Evolutionary conservation across 30 jellyfish, hydroid and myxozoan genomes (phyloP).

Genomic region (Haliclystus octoradiatus): DNA sequence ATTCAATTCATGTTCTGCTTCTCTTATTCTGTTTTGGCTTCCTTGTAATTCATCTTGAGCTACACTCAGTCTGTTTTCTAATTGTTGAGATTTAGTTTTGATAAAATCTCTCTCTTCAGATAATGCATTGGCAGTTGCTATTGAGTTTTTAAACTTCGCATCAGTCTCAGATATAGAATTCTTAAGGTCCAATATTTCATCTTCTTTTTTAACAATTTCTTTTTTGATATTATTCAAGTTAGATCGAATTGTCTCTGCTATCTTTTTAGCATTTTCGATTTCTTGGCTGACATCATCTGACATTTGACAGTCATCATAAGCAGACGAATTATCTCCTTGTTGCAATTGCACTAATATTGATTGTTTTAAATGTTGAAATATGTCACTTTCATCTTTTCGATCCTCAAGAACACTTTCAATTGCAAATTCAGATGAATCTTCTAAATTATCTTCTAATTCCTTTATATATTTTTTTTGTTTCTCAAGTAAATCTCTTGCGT

Average conservation of each 20-base stretch:
- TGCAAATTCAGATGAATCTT: constrained; percentile 13
- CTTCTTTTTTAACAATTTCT: constrained; percentile 35
- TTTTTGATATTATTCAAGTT: constrained; percentile 55
- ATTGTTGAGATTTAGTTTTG: constrained; percentile 57
- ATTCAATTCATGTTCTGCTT: constrained; percentile 55
- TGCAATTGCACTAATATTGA: constrained; percentile 16
- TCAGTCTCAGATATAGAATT: constrained; percentile 54
- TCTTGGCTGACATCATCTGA: constrained; percentile 8
- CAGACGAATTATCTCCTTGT: constrained; percentile 22
- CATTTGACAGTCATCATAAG: constrained; percentile 13
- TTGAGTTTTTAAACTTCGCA: constrained; percentile 18
- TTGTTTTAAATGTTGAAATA: constrained; percentile 36
- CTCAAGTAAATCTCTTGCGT: constrained; percentile 25
- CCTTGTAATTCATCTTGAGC: constrained; percentile 68
- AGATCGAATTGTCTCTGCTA: constrained; percentile 7
- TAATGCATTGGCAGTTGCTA: constrained; percentile 19
- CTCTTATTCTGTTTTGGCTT: constrained; percentile 44
- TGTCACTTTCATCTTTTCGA: constrained; percentile 33
- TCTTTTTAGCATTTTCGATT: not conserved
- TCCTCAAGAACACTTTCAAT: constrained; percentile 12
- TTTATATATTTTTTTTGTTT: constrained; percentile 35
- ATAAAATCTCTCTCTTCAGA: constrained; percentile 51
- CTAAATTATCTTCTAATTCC: constrained; percentile 29
- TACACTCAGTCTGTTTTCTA: constrained; percentile 34
- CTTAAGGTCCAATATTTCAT: constrained; percentile 57